These are phyloP conservation scores for Scaptomyza montana DNA, from an alignment of 1,140 invertebrate species.

Conservation along the genomic window DNA sequence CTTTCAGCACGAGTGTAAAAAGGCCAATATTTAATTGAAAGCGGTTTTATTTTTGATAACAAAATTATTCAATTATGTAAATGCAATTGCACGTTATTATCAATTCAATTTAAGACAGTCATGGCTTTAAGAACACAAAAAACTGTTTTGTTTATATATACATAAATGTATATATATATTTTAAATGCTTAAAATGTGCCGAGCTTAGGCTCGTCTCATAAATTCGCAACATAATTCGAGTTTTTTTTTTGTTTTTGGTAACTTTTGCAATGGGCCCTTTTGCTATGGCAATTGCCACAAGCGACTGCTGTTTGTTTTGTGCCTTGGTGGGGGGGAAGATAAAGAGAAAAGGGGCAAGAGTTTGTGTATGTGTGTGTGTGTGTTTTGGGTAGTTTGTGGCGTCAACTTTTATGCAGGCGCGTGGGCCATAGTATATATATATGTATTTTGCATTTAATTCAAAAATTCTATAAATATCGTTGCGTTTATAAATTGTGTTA, in stretches of 20 bases:
- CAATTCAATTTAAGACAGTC: slow-evolving; percentile 16
- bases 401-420: slow-evolving; percentile 60
- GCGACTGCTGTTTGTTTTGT: slow-evolving; percentile 59
- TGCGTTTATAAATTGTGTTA: slow-evolving; percentile 79
- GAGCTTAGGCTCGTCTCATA: slow-evolving; percentile 16
- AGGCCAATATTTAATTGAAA: slow-evolving; percentile 41
- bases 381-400: slow-evolving; percentile 4
- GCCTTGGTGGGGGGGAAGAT: no score
- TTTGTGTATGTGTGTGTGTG: not conserved
- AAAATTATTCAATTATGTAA: slow-evolving; percentile 69
- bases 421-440: slow-evolving; percentile 8
- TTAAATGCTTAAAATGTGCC: slow-evolving; percentile 31
- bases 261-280: slow-evolving; percentile 54
- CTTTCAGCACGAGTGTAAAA: not conserved
- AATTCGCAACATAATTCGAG: slow-evolving; percentile 22
- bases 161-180: slow-evolving; percentile 15
- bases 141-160: not conserved
- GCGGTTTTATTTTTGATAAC: slow-evolving; percentile 56
- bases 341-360: not conserved
- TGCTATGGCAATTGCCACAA: slow-evolving; percentile 67
- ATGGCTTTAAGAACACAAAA: not conserved
- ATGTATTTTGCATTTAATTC: slow-evolving; percentile 64
- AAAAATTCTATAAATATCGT: slow-evolving; percentile 78
- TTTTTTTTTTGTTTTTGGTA: slow-evolving; percentile 33
- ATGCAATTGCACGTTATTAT: slow-evolving; percentile 63